Conservation (phyloP, 92 coral and sea anemone genomes). For the Parazoanthus swiftii region DNA sequence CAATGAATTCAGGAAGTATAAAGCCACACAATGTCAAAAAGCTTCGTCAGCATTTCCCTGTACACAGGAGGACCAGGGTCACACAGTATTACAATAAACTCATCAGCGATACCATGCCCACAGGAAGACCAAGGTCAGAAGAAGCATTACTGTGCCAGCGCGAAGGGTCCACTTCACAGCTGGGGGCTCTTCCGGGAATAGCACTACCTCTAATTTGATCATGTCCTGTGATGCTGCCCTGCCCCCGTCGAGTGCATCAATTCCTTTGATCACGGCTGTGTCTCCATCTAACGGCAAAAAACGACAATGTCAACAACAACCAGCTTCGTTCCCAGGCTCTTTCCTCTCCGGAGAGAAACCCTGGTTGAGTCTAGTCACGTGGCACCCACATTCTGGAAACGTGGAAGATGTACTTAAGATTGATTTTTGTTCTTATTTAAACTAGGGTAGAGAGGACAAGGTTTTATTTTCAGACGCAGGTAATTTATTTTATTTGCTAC, state of each 20-base stretch:
- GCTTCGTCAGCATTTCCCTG: too few species aligned
- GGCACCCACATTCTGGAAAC: too few species aligned
- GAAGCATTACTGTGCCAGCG: conserved; percentile 56
- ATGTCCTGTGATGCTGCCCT: conserved; percentile 44
- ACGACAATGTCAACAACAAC: background rate
- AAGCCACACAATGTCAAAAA: background rate
- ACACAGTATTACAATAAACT: background rate
- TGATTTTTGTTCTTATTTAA: too few species aligned
- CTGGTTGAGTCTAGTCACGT: too few species aligned
- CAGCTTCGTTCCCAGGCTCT: background rate
- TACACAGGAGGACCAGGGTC: background rate
- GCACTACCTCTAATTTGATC: conserved; percentile 55
- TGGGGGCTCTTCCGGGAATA: conserved; percentile 67
- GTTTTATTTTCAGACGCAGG: too few species aligned
- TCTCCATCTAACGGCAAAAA: conserved; percentile 9
- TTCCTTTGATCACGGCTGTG: conserved; percentile 12
- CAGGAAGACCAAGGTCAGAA: conserved; percentile 61
- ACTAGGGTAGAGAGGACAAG: too few species aligned
- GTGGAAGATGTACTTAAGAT: too few species aligned
- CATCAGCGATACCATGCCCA: conserved; percentile 75
- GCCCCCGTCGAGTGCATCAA: conserved; percentile 15
- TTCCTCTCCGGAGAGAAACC: too few species aligned
- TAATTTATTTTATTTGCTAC: too few species aligned
- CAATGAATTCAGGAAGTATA: background rate
- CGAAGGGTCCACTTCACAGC: conserved; percentile 65